A percentile compares a stretch with the other conserved stretches of the same genome.
Conservation (phyloP, 2,113 vertebrate genomes). For the Scomber scombrus region DNA sequence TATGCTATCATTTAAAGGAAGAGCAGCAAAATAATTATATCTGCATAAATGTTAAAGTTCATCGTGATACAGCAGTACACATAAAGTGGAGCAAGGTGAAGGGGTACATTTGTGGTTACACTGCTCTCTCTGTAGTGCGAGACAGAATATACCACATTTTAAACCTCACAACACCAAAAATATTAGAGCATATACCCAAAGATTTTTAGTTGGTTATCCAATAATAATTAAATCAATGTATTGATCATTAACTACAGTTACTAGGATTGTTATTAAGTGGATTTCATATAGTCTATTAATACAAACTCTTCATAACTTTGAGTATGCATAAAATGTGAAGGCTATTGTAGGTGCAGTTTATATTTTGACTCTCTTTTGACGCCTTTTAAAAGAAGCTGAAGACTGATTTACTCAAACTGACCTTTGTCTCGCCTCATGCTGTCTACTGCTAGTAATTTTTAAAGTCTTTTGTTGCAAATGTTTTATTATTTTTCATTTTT, state of each 20-base stretch:
- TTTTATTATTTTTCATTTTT: too few species aligned
- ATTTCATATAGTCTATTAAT: not conserved
- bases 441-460: too few species aligned
- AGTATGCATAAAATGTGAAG: not conserved
- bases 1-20: not conserved
- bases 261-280: too few species aligned
- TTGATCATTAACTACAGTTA: too few species aligned
- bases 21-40: not conserved
- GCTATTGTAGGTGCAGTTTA: not conserved
- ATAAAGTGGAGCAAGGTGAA: not conserved
- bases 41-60: not conserved
- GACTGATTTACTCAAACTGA: too few species aligned
- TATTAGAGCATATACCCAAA: not conserved
- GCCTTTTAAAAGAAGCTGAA: too few species aligned
- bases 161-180: not conserved
- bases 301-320: not conserved
- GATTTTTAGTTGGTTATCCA: too few species aligned
- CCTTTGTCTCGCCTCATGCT: too few species aligned
- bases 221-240: too few species aligned
- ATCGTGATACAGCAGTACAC: not conserved
- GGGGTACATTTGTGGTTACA: slow-evolving; percentile 12
- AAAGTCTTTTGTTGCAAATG: too few species aligned
- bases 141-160: not conserved
- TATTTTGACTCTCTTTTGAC: not conserved
- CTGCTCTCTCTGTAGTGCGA: slow-evolving; percentile 32